Conservation (phyloP, 2,797 vertebrate species). For the Bryconaethiops microstoma region DNA sequence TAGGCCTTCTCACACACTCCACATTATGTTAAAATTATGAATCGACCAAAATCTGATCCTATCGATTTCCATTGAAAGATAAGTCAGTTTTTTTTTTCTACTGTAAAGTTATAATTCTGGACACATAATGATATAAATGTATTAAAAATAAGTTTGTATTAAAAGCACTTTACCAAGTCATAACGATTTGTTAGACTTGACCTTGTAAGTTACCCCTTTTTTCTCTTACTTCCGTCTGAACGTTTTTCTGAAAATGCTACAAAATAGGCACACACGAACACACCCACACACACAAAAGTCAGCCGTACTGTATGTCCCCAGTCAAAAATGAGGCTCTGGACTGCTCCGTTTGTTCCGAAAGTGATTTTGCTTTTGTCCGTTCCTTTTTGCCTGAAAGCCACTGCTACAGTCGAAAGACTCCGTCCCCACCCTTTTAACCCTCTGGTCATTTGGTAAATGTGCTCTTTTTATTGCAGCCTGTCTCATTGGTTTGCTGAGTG, state of each 20-base stretch:
- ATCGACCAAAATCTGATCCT: too few species aligned
- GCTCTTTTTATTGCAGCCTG: background rate
- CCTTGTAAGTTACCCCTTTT: background rate
- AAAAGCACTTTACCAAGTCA: too few species aligned
- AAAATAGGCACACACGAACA: background rate
- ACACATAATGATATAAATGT: too few species aligned
- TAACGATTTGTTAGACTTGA: background rate
- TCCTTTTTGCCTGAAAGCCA: slow-evolving; percentile 32
- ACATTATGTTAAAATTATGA: too few species aligned
- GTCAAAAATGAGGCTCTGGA: slow-evolving; percentile 17
- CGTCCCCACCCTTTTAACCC: slow-evolving; percentile 11
- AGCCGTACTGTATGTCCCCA: slow-evolving; percentile 8
- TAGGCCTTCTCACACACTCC: too few species aligned
- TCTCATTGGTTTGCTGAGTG: background rate
- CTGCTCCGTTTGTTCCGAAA: slow-evolving; percentile 21
- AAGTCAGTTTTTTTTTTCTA: too few species aligned
- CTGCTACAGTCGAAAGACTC: slow-evolving; percentile 20
- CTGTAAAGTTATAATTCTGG: too few species aligned
- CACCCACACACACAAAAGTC: slow-evolving; percentile 41
- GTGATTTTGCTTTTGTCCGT: slow-evolving; percentile 34
- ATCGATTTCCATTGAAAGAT: too few species aligned
- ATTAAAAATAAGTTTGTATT: too few species aligned
- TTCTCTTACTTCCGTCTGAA: background rate
- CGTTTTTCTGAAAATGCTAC: too few species aligned
- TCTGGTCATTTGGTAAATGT: slow-evolving; percentile 3